Conservation (phyloP, 2,888 invertebrate species). For the Tricholauxania praeusta region DNA sequence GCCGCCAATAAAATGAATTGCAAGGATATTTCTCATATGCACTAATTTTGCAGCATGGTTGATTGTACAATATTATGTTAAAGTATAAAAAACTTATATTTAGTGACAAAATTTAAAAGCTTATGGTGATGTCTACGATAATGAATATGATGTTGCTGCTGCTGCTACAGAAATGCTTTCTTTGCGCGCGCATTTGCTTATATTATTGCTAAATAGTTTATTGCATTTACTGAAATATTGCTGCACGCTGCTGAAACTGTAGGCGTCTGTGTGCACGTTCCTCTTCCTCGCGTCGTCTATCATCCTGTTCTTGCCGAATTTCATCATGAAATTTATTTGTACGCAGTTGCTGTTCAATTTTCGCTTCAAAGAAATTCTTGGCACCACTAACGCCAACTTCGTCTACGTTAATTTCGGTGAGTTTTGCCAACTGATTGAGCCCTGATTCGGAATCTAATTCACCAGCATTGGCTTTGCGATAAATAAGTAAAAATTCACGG, state of each 20-base stretch:
- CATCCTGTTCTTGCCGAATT: constrained; percentile 92
- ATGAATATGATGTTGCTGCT: constrained; percentile 1
- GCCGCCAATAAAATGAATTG: too few species aligned
- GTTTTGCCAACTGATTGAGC: constrained; percentile 83
- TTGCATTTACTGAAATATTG: constrained; percentile 76
- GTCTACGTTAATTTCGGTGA: constrained; percentile 93
- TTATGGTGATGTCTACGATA: constrained; percentile 24
- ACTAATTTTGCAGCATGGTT: too few species aligned
- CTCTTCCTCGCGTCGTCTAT: constrained; percentile 84
- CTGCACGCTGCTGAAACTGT: constrained; percentile 90
- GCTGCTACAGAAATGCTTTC: constrained; percentile 14
- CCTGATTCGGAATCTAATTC: constrained; percentile 90
- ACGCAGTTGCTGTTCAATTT: constrained; percentile 88
- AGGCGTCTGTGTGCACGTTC: constrained; percentile 84
- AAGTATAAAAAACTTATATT: too few species aligned
- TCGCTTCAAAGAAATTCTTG: constrained; percentile 95
- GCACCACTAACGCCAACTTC: constrained; percentile 95
- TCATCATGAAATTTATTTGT: constrained; percentile 92
- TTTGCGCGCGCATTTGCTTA: background rate
- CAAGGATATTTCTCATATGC: too few species aligned
- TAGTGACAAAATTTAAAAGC: constrained; percentile 15
- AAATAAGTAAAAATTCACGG: constrained; percentile 86
- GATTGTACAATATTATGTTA: too few species aligned
- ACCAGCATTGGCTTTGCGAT: constrained; percentile 90
- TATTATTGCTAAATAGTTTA: background rate